Evolutionary conservation across 2,888 invertebrate genomes (phyloP), one percentile per base, ranked within the genome.

Genomic region (Cheilosia grossa): DNA sequence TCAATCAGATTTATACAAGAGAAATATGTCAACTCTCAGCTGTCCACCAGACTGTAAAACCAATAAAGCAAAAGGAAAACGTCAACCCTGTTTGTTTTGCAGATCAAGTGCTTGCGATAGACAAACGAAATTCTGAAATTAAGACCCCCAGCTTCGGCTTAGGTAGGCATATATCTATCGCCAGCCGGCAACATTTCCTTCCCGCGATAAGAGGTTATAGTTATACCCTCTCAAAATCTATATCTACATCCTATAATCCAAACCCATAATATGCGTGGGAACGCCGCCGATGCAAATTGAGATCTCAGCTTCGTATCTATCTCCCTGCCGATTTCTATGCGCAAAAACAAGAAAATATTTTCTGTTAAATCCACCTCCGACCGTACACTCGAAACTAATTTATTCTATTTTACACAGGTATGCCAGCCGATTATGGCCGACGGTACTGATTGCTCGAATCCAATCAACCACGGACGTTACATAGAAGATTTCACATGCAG

Each of bases 371-470:
- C 67, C 63, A 63, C 67, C 67, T 64, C 56, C 54, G 27, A 58
- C n/a, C n/a, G 44, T 17, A 27, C 40, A 30, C 37, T 59, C 40
- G 42, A 54, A 56, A 47, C 30, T 61, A 58, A 82, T 75, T 75
- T 47, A 64, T 81, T 73, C 51, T 21, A 63, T 63, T 69, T 49
- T 17, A 27, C 15, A 37, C 90, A 94, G 94, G 95, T 98, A 0
- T 99, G 99, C 90, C 92, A 94, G 72, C 99, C 99, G 0, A 93
- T 94, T 88, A 92, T 96, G 54, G 78, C 77, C 27, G 91, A 91
- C 70, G 91, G 90, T 30, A 90, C 89, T 56, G 93, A 95, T 89
- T 96, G 96, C 89, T 91, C 90, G 2, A 89, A 93, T 53, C 90
- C 93, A 0, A 92, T 91, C 59, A 94, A 95, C 91, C 93, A 93